Base-by-base conservation (phyloP, 2,888 invertebrate genomes). In the Lochmaea crataegi region DNA sequence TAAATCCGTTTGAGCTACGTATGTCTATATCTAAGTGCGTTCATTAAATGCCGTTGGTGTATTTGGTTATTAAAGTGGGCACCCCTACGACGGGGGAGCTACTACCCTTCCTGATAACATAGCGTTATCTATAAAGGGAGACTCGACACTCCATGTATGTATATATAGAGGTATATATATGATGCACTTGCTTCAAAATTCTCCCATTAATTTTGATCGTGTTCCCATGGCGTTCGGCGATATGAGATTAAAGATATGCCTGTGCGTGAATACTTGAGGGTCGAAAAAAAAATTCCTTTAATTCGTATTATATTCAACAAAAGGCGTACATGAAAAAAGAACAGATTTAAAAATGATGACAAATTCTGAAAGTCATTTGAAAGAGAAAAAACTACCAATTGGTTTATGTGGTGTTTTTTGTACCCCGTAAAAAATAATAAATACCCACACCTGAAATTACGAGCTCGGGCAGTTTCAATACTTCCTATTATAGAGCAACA, bases 41-140 rank as follows among this genome's bases (percentile, higher is more conserved):
- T 85, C 85, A 85, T 85, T 85, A 85, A 85, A 85, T 84, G 84
- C 85, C 83, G 81, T 82, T 81, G 84, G 84, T 84, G 82, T 84
- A 84, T 84, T 84, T 84, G 84, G 84, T 84, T 84, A 84, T 85
- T 83, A 84, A 83, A 84, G 81, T 79, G 78, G 80, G 79, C 80
- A 79, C 82, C 82, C 82, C 81, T 32, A 48, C 7, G 77, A 77
- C 69, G 77, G 83, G 83, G 83, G 82, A 83, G 73, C 82, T 84
- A 85, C 85, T 85, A 85, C 75, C 78, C 83, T 77, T 80, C 75
- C 71, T 77, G 80, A 83, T 81, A 84, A 84, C 80, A 77, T 84
- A 56, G 75, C 63, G 61, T 71, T 66, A 53, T 58, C 56, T 48
- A 63, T 68, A 60, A 58, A 32, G 53, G 63, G 68, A 57, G 60